Conservation (phyloP, 2,113 vertebrate genomes). For the Corydoras maculifer region DNA sequence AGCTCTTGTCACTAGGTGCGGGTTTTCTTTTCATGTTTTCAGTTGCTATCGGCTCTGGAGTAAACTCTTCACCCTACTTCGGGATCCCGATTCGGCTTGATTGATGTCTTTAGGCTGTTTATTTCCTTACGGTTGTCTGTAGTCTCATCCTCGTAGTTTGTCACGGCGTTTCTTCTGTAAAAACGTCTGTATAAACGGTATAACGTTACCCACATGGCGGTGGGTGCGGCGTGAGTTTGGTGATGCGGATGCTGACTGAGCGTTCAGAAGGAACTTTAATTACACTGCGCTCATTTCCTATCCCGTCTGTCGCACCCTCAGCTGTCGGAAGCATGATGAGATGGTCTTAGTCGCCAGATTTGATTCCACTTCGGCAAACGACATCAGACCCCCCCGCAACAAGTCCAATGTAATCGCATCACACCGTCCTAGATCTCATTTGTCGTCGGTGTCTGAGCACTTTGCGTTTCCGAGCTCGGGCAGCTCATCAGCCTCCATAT, state of each 20-base stretch:
- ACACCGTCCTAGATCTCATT: slow-evolving; percentile 11
- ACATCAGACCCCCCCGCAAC: slow-evolving; percentile 23
- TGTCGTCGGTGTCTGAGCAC: slow-evolving; percentile 17
- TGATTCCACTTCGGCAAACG: slow-evolving; percentile 14
- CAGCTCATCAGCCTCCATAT: slow-evolving; percentile 12
- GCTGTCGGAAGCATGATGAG: slow-evolving; percentile 15
- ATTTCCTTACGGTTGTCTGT: too few relatives aligned
- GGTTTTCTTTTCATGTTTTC: too few relatives aligned
- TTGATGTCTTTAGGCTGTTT: too few relatives aligned
- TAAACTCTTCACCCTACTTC: too few relatives aligned
- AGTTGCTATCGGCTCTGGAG: too few relatives aligned
- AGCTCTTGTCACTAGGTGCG: too few relatives aligned
- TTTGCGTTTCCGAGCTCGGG: slow-evolving; percentile 8
- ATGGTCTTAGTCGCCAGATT: slow-evolving; percentile 26
- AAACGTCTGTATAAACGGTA: too few relatives aligned
- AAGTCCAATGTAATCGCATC: slow-evolving; percentile 29
- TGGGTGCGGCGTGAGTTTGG: slow-evolving; percentile 6
- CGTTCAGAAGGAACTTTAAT: slow-evolving; percentile 27
- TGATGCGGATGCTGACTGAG: slow-evolving; percentile 27
- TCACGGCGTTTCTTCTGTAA: too few relatives aligned
- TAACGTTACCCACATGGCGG: not conserved
- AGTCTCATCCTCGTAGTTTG: too few relatives aligned
- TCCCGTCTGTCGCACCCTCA: slow-evolving; percentile 27
- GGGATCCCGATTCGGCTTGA: too few relatives aligned
- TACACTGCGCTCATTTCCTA: slow-evolving; percentile 28